Conservation (phyloP, 2,113 vertebrate species). For the Tetrao urogallus region DNA sequence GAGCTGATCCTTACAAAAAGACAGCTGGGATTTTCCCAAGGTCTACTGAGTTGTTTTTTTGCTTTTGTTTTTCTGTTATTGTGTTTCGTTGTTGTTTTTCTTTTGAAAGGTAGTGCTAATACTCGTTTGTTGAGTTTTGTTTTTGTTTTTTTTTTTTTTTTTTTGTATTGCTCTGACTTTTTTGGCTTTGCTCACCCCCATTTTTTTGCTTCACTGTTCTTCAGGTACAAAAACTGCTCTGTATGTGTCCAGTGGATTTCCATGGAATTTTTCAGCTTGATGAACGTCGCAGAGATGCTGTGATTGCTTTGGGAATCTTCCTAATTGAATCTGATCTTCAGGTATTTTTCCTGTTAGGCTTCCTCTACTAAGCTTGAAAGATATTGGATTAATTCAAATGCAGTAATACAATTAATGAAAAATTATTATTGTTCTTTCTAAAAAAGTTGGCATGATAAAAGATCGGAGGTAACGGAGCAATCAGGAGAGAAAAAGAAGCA, state of each 20-base stretch:
- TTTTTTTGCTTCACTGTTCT: neutral
- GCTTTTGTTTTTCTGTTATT: too few relatives aligned
- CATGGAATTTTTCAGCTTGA: constrained; percentile 93
- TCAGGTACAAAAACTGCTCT: constrained; percentile 94
- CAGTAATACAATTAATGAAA: neutral
- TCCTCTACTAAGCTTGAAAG: neutral
- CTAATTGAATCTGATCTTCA: constrained; percentile 94
- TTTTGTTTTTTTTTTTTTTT: neutral
- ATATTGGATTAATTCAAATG: neutral
- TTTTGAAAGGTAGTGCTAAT: neutral
- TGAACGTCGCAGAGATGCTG: constrained; percentile 92
- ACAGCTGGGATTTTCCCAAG: neutral
- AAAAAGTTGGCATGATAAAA: neutral
- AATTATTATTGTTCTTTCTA: neutral
- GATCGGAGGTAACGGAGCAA: neutral
- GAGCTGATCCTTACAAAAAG: neutral
- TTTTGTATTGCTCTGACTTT: neutral
- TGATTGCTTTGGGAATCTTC: constrained; percentile 93
- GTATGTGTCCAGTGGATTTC: constrained; percentile 95
- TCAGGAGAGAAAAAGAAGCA: neutral
- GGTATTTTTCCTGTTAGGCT: constrained; percentile 70
- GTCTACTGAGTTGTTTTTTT: neutral
- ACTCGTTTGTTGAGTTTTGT: neutral
- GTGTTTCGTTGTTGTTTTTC: neutral
- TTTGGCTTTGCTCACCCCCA: neutral